Evolutionary conservation across 2,888 invertebrate species (phyloP).

Genomic region (Tinea trinotella): DNA sequence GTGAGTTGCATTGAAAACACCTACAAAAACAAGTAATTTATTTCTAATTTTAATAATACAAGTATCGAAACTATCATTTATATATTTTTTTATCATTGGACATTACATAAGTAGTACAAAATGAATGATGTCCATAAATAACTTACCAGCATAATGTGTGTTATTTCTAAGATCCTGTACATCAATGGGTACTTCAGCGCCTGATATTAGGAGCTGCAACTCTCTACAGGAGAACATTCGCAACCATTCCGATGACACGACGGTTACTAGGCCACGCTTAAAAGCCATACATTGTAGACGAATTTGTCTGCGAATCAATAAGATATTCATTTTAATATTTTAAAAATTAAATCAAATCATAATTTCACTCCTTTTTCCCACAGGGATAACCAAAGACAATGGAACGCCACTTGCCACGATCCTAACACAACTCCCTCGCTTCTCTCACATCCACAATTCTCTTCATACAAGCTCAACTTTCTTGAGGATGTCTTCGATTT

Average conservation of each 20-base stretch:
- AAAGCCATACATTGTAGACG: conserved; percentile 90
- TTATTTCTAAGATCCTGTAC: conserved; percentile 87
- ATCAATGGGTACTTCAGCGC: conserved; percentile 95
- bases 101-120: neutral
- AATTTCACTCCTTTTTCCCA: too few relatives aligned
- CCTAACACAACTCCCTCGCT: too few relatives aligned
- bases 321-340: neutral
- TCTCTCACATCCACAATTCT: too few relatives aligned
- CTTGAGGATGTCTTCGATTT: too few relatives aligned
- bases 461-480: too few relatives aligned
- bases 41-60: too few relatives aligned
- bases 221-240: conserved; percentile 94
- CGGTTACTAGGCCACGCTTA: conserved; percentile 90
- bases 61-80: too few relatives aligned
- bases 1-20: conserved; percentile 87
- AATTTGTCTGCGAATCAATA: conserved; percentile 79
- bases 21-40: too few relatives aligned
- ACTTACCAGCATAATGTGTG: conserved; percentile 87
- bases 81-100: neutral
- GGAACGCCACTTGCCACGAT: too few relatives aligned
- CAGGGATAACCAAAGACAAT: too few relatives aligned
- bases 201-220: conserved; percentile 96
- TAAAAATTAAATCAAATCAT: neutral
- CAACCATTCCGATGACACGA: conserved; percentile 93
- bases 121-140: too few relatives aligned